phyloP scores from a whole-genome alignment of 1,140 invertebrate genomes.

The Daktulosphaira vitifoliae region DNA sequence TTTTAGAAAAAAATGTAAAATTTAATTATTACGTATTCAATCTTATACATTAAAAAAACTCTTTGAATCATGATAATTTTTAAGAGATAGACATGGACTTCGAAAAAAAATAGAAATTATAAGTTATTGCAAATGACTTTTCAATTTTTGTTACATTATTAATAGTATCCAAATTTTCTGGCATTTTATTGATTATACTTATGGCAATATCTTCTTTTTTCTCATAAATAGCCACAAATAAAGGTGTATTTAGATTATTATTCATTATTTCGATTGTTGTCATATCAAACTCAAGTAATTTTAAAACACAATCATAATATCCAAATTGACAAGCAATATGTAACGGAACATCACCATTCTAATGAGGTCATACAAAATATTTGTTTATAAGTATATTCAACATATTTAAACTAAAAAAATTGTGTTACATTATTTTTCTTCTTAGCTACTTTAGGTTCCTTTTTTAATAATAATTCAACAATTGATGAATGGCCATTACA shows the following conservation, averaged over 20 bases:
- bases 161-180: constrained; percentile 8
- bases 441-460: neutral
- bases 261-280: neutral
- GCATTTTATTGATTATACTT: constrained; percentile 3
- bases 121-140: too few species aligned
- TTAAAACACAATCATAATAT: constrained; percentile 14
- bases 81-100: too few species aligned
- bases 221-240: constrained; percentile 3
- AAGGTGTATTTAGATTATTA: constrained; percentile 8
- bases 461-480: neutral
- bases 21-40: too few species aligned
- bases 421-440: constrained; percentile 12
- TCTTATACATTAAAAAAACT: too few species aligned
- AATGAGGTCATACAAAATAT: neutral
- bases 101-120: too few species aligned
- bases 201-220: constrained; percentile 18
- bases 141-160: constrained; percentile 8
- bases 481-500: neutral
- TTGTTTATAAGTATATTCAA: neutral
- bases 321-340: constrained; percentile 25
- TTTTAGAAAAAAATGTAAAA: too few species aligned
- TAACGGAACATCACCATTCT: constrained; percentile 17
- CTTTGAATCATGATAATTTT: too few species aligned
- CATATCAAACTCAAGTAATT: constrained; percentile 2
- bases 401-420: neutral